Base-by-base conservation (phyloP, 2,888 invertebrate genomes). In the Melanchra persicariae region DNA sequence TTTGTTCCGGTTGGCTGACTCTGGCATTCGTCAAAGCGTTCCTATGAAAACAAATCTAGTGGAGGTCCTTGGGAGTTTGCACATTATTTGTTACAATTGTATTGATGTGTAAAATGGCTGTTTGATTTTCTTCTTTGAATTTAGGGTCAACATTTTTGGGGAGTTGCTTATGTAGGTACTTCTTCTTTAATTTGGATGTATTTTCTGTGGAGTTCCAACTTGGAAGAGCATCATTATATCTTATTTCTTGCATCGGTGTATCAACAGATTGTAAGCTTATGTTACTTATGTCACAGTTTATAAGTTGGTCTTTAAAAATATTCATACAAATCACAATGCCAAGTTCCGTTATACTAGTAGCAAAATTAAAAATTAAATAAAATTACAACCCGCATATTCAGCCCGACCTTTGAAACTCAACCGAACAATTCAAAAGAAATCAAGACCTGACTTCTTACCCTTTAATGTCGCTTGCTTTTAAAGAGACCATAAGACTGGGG, bases 21-120 rank as follows among this genome's bases (percentile, higher is more conserved):
- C 83, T 78, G 87, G 87, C 82, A 89, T 90, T 87, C 86, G 87
- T 90, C 89, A 90, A 90, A 90, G 90, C 89, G 86, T 89, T 89
- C 84, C 83, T 79, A 75, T 87, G 82, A 87, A 87, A 85, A 90
- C 86, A 86, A 87, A 88, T 87, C 82, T 85, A 83, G 71, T 62
- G 64, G 67, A 40, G 78, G 75, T 85, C 86, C 84, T 86, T 86
- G 82, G 78, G 83, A 86, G 79, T 88, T 87, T 72, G 49, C 70
- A 70, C 74, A 43, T 74, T 74, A 82, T 82, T 80, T 77, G 79
- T 81, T 74, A 83, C 74, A 72, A 69, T 59, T 68, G 57, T 72
- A 70, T 82, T 58, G 79, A 52, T 68, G 57, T 66, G 65, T 85
- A 77, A 70, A 83, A 85, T 79, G 82, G 86, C 85, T 57, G 22